phyloP scores from a whole-genome alignment of 2,888 invertebrate genomes.

The Melipona bicolor region DNA sequence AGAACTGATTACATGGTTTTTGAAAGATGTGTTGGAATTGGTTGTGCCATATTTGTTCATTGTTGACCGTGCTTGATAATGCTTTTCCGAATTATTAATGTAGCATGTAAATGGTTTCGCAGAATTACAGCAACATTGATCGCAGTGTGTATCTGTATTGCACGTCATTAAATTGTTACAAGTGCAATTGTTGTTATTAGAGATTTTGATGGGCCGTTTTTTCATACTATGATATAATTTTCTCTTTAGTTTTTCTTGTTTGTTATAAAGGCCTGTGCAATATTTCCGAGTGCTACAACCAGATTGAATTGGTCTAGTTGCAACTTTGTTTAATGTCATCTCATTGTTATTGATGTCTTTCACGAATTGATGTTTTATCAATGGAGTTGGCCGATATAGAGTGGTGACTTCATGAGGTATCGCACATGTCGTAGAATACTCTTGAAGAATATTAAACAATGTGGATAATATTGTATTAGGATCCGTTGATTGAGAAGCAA shows the following conservation, averaged over 20 bases:
- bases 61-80: neutral
- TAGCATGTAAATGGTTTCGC: neutral
- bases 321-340: neutral
- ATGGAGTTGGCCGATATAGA: constrained; percentile 11
- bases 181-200: constrained; percentile 23
- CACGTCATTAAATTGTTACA: constrained; percentile 39
- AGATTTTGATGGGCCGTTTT: neutral
- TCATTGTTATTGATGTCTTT: constrained; percentile 51
- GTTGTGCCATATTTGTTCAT: neutral
- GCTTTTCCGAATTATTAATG: neutral
- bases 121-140: constrained; percentile 9
- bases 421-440: neutral
- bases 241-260: constrained; percentile 1
- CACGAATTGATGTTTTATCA: neutral
- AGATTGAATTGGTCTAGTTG: neutral
- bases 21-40: neutral
- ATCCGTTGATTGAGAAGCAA: constrained; percentile 22
- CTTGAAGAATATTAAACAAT: constrained; percentile 57
- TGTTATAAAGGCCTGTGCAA: neutral
- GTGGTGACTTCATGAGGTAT: neutral
- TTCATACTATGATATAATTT: neutral
- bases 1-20: neutral
- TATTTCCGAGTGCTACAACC: constrained; percentile 16
- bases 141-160: constrained; percentile 8
- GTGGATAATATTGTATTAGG: constrained; percentile 50